These are phyloP conservation scores for Procapra przewalskii DNA, from an alignment of 2,113 vertebrate genomes.

Conservation along the genomic window DNA sequence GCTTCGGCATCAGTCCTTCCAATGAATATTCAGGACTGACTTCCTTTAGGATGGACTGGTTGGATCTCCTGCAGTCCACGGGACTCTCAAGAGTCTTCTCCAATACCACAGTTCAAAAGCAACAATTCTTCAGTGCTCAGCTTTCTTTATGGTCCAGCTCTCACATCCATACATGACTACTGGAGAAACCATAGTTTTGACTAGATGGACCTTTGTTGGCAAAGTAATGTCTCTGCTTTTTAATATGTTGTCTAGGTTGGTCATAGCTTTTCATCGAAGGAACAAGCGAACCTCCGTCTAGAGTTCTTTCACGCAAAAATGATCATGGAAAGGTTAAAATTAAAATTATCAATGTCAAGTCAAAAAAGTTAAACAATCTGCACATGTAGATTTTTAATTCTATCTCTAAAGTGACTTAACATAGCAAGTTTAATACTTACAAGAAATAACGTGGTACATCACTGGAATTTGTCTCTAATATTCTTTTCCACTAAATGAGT, in stretches of 20 bases:
- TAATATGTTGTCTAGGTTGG: neutral
- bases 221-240: neutral
- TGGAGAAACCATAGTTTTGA: neutral
- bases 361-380: neutral
- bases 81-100: neutral
- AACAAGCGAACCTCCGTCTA: accelerated
- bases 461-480: neutral
- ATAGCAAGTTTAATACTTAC: neutral
- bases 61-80: neutral
- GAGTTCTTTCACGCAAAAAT: neutral
- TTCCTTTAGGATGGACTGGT: neutral
- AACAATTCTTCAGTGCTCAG: neutral
- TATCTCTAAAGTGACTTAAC: neutral
- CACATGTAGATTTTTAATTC: neutral
- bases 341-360: neutral
- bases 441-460: neutral
- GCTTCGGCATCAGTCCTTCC: neutral
- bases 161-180: neutral
- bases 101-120: neutral
- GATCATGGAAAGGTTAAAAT: neutral
- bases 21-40: neutral
- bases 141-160: neutral
- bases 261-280: neutral
- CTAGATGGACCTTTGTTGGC: neutral
- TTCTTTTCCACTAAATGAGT: neutral